A percentile compares a stretch with the other conserved stretches of the same genome.
Evolutionary conservation across 2,113 vertebrate genomes (phyloP).

Genomic region (Limnothrissa miodon): DNA sequence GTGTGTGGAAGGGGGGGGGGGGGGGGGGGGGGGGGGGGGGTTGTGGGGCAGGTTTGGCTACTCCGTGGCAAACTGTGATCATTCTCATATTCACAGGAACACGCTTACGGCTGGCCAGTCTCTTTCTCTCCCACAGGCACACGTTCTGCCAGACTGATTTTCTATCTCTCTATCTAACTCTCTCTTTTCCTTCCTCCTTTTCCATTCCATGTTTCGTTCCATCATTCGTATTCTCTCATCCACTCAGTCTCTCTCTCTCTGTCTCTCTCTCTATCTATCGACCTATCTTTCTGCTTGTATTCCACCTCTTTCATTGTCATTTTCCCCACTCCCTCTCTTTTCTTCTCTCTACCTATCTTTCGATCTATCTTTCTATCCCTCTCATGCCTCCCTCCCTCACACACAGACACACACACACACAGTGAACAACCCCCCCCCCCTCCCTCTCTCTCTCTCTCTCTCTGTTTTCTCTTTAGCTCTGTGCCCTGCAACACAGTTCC

Average conservation of each 20-base stretch:
- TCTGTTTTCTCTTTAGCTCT: slow-evolving; percentile 48
- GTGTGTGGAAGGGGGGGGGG: neutral
- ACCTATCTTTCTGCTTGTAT: neutral
- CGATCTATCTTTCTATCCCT: neutral
- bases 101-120: neutral
- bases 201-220: neutral
- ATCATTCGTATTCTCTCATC: neutral
- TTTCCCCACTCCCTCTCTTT: neutral
- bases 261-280: no score
- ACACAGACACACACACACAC: slow-evolving; percentile 41
- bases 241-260: neutral
- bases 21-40: no score
- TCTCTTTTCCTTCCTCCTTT: neutral
- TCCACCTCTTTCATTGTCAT: neutral
- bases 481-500: slow-evolving; percentile 57
- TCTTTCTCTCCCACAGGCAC: neutral
- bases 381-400: neutral
- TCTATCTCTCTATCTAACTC: neutral
- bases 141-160: neutral
- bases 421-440: slow-evolving; percentile 10
- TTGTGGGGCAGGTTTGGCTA: neutral
- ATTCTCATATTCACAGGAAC: neutral
- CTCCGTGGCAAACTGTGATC: neutral
- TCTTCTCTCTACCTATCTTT: neutral
- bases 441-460: neutral